phyloP scores from a whole-genome alignment of 2,797 vertebrate genomes.

The Choloepus didactylus region DNA sequence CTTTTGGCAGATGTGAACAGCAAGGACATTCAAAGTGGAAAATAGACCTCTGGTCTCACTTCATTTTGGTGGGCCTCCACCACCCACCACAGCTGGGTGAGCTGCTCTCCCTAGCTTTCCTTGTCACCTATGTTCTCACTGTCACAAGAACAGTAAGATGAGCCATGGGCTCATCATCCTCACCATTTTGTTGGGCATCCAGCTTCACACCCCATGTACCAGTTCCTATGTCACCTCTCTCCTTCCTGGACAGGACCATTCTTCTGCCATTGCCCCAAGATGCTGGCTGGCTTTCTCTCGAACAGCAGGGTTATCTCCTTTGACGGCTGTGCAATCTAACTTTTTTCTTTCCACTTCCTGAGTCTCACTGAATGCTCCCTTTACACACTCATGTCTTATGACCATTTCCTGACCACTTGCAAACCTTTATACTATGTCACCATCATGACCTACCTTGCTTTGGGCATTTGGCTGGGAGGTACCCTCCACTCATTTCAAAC shows the following conservation, averaged over 20 bases:
- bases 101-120: constrained; percentile 79
- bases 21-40: constrained; percentile 71
- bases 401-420: constrained; percentile 85
- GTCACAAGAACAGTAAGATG: constrained; percentile 68
- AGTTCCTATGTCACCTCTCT: constrained; percentile 86
- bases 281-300: constrained; percentile 82
- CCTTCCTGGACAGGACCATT: constrained; percentile 87
- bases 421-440: constrained; percentile 84
- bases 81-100: constrained; percentile 53
- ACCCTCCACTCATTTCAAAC: constrained; percentile 82
- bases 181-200: constrained; percentile 67
- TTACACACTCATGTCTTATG: constrained; percentile 87
- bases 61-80: constrained; percentile 85
- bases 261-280: constrained; percentile 81
- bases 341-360: constrained; percentile 87
- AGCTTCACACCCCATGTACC: constrained; percentile 85
- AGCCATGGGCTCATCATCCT: constrained; percentile 80
- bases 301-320: constrained; percentile 83
- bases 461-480: constrained; percentile 86
- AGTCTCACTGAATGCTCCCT: constrained; percentile 87
- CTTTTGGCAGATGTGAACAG: neutral
- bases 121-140: constrained; percentile 77
- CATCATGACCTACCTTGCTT: constrained; percentile 81
- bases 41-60: constrained; percentile 76
- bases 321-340: constrained; percentile 80